A percentile compares a stretch with the other conserved stretches of the same genome.
phyloP scores from a whole-genome alignment of 1,140 invertebrate species.

The Helicoverpa zea region DNA sequence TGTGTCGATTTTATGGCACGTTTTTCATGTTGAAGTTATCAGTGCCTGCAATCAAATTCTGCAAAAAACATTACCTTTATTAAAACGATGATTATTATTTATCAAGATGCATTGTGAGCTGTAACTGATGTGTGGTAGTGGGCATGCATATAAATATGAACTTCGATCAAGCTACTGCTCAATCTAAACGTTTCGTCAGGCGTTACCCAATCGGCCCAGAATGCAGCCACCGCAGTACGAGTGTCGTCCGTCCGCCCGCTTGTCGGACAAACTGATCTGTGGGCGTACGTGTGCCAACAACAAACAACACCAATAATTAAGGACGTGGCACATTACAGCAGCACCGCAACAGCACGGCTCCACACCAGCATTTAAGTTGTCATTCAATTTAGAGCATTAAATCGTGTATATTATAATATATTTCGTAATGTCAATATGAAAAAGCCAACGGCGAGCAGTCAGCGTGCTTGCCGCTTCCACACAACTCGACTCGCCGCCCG shows the following conservation, averaged over 20 bases:
- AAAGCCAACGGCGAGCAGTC: too few relatives aligned
- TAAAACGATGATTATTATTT: background rate
- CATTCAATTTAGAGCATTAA: too few relatives aligned
- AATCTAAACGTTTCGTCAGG: constrained; percentile 57
- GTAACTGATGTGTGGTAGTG: constrained; percentile 10
- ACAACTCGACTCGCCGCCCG: too few relatives aligned
- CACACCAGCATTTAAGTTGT: too few relatives aligned
- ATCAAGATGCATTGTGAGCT: background rate
- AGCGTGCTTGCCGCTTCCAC: too few relatives aligned
- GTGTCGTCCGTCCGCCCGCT: constrained; percentile 51
- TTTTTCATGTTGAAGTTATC: constrained; percentile 1
- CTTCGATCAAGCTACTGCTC: constrained; percentile 50
- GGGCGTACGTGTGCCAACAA: constrained; percentile 32
- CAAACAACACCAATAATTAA: constrained; percentile 21
- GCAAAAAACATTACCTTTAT: background rate
- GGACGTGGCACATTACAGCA: too few relatives aligned
- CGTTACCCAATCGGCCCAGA: constrained; percentile 77
- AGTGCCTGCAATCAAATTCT: constrained; percentile 1
- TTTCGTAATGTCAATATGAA: too few relatives aligned
- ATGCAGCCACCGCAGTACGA: constrained; percentile 57
- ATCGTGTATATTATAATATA: too few relatives aligned
- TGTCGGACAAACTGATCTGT: constrained; percentile 29
- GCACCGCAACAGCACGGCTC: too few relatives aligned
- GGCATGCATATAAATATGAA: constrained; percentile 38
- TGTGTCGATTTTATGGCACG: background rate